Evolutionary conservation across 2,888 invertebrate species (phyloP).

Genomic region (Himalopsyche anomala): DNA sequence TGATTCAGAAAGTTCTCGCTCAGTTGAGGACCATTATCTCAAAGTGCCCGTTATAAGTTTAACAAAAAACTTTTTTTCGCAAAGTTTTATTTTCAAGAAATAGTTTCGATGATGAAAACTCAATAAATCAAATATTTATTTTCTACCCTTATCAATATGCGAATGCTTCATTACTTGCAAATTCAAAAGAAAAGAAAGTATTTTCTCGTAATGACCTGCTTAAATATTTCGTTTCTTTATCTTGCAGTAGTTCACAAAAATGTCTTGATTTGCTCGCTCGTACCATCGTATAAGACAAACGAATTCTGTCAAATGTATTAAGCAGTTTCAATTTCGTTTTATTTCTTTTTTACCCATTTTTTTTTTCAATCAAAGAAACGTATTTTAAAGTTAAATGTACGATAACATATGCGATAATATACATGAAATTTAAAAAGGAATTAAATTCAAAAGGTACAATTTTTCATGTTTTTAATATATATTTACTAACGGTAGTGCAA

Average conservation of each 20-base stretch:
- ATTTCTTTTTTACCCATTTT: too few relatives aligned
- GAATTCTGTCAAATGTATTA: too few relatives aligned
- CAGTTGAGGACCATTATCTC: constrained; percentile 48
- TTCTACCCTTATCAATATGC: background rate
- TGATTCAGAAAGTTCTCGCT: constrained; percentile 54
- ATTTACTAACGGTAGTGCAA: too few relatives aligned
- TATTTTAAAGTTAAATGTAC: too few relatives aligned
- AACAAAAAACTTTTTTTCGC: constrained; percentile 6
- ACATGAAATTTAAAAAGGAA: too few relatives aligned
- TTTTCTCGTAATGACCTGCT: too few relatives aligned
- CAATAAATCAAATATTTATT: constrained; percentile 26
- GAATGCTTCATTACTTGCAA: background rate
- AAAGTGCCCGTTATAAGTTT: constrained; percentile 18
- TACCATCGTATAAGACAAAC: too few relatives aligned
- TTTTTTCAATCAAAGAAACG: too few relatives aligned
- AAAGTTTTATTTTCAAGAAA: constrained; percentile 45
- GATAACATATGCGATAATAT: too few relatives aligned
- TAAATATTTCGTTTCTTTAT: background rate
- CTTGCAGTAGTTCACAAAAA: background rate
- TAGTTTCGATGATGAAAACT: constrained; percentile 23
- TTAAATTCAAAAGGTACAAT: too few relatives aligned
- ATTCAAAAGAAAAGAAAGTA: background rate
- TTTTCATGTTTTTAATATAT: too few relatives aligned
- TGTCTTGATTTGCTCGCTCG: background rate
- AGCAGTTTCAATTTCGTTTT: background rate